Evolutionary conservation across 2,797 vertebrate genomes (phyloP).

Genomic region (Sus cebifrons): DNA sequence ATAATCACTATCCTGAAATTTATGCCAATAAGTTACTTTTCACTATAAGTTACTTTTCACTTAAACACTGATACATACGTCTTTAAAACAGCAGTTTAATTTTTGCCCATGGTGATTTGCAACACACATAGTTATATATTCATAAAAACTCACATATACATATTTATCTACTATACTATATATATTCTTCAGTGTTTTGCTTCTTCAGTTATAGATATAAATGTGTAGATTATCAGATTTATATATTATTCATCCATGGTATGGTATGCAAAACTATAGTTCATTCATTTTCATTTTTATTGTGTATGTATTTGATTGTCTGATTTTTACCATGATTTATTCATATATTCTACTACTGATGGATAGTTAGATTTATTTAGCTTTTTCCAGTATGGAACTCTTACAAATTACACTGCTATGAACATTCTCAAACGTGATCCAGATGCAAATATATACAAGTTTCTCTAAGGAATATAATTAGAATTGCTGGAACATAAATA

Average conservation of each 20-base stretch:
- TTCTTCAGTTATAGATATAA: not conserved
- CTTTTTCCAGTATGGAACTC: not conserved
- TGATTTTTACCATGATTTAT: slow-evolving; percentile 23
- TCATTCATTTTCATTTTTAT: slow-evolving; percentile 38
- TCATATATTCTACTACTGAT: not conserved
- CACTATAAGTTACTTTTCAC: not conserved
- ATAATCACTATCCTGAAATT: not conserved
- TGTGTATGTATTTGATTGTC: not conserved
- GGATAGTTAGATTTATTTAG: not conserved
- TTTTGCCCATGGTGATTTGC: not conserved
- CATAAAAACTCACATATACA: not conserved
- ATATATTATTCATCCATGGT: not conserved
- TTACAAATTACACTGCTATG: not conserved
- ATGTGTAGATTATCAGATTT: not conserved
- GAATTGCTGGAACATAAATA: not conserved
- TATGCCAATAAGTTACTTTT: slow-evolving; percentile 10
- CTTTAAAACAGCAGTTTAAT: not conserved
- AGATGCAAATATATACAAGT: not conserved
- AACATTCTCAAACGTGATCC: not conserved
- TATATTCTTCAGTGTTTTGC: not conserved
- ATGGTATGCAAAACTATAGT: not conserved
- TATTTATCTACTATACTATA: not conserved
- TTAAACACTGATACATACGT: not conserved
- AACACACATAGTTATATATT: too few relatives aligned
- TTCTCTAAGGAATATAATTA: not conserved